Conservation (phyloP, 2,797 vertebrate species). For the Chaetodon trifasciatus region DNA sequence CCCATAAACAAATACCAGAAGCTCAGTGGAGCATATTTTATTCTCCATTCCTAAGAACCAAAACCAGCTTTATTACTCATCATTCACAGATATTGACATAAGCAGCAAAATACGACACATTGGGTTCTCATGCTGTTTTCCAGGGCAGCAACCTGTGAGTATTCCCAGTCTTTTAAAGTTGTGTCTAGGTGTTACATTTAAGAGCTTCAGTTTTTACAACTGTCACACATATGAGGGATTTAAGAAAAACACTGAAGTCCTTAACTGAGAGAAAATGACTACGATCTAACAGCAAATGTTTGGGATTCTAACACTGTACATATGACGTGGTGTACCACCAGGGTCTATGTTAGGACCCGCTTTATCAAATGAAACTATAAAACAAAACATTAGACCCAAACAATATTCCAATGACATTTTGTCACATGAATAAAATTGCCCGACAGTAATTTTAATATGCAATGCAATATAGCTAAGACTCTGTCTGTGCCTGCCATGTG, state of each 20-base stretch:
- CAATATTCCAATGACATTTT: too few relatives aligned
- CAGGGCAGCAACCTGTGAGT: not conserved
- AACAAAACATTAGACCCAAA: too few relatives aligned
- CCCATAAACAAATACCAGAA: slow-evolving; percentile 38
- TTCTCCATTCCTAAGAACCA: not conserved
- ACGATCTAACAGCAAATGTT: not conserved
- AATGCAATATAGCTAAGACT: too few relatives aligned
- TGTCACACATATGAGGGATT: slow-evolving; percentile 1
- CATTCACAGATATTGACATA: slow-evolving; percentile 20
- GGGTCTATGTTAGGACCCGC: slow-evolving; percentile 14
- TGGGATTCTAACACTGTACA: not conserved
- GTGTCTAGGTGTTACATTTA: not conserved
- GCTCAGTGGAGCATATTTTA: slow-evolving; percentile 8
- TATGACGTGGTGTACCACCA: slow-evolving; percentile 16
- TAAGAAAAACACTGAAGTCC: not conserved
- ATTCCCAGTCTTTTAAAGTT: not conserved
- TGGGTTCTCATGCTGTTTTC: not conserved
- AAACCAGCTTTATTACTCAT: slow-evolving; percentile 31
- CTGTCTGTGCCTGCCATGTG: too few relatives aligned
- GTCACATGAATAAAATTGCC: too few relatives aligned
- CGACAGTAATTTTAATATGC: too few relatives aligned
- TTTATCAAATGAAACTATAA: too few relatives aligned
- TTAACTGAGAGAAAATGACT: not conserved
- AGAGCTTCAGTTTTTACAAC: not conserved
- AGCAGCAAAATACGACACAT: slow-evolving; percentile 9